Evolutionary conservation across 2,888 invertebrate species (phyloP).

Genomic region (Oxyscelio sp.): DNA sequence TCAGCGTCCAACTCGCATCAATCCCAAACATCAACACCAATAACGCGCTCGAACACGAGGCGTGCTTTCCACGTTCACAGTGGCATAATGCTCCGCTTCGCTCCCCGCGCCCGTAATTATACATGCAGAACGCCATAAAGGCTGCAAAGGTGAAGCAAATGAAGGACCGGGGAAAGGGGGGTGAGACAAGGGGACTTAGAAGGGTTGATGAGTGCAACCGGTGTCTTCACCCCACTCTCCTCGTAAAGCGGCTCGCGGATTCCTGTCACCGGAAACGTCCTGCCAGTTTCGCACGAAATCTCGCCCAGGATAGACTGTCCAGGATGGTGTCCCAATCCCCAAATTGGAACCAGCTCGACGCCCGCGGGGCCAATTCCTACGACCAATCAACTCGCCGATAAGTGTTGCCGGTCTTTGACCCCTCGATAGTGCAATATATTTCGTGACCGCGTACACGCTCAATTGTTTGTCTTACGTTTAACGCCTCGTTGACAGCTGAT

Average conservation of each 20-base stretch:
- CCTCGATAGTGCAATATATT: neutral
- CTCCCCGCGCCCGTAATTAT: too few species aligned
- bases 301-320: slow-evolving; percentile 82
- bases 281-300: slow-evolving; percentile 87
- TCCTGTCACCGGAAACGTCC: slow-evolving; percentile 85
- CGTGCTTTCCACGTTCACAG: neutral
- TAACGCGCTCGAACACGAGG: neutral
- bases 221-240: slow-evolving; percentile 86
- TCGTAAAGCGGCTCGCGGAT: slow-evolving; percentile 83
- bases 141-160: too few species aligned
- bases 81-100: neutral
- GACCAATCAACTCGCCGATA: neutral
- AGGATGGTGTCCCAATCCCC: slow-evolving; percentile 29
- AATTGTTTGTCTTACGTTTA: slow-evolving; percentile 29
- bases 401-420: neutral
- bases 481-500: slow-evolving; percentile 21
- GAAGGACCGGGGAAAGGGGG: too few species aligned
- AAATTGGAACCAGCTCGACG: slow-evolving; percentile 3
- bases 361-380: neutral
- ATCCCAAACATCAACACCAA: slow-evolving; percentile 7
- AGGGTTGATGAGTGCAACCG: slow-evolving; percentile 88
- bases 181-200: too few species aligned
- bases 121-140: too few species aligned
- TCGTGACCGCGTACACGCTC: slow-evolving; percentile 24
- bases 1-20: too few species aligned